Base-by-base conservation (phyloP, 1,140 invertebrate species). In the Drosophila watanabei region DNA sequence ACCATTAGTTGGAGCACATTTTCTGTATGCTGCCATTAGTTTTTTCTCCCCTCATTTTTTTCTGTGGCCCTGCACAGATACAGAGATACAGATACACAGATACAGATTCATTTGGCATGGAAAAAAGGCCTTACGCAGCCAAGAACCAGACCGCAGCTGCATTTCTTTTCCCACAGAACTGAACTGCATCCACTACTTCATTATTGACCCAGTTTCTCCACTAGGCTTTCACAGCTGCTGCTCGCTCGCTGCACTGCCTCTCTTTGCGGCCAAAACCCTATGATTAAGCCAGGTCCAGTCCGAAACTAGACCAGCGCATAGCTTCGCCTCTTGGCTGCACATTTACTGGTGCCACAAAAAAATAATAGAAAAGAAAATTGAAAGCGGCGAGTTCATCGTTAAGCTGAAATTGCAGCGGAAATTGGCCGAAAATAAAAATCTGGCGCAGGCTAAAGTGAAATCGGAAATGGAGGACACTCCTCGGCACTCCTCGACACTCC, bases 1-100 rank as follows among this genome's bases (percentile, higher is more conserved):
- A 63, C 81, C 84, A 85, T 89, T 88, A 88, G 84, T 89, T 87
- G 77, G 83, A 61, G 69, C 76, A 83, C 71, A 73, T 87, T 82
- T 87, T 86, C 41, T 86, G 79, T 86, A 87, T 86, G 80, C 79
- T 58, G 75, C 51, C 58, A 54, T 75, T 48, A 84, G 81, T 69
- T 76, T 77, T 76, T 33, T 39, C 41, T 46, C 18, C 56, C 57
- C 68, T 54, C 37, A 28, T 77, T 48, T 52, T 52, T 30, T 64
- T 64, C 54, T 56, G 46, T 79, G 61, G 60, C 64, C 70, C 52
- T 80, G 30, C 59, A 79, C 54, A 79, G 52, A 60, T 54, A 58
- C 45, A 45, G 13, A 52, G 56, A 59, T 37, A 33, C 32, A 33
- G 35, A 60, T 51, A 37, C 51, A 35, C 24, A 41, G 52, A 20